Percentiles rank a stretch among this genome's conserved stretches.
phyloP scores from a whole-genome alignment of 2,797 vertebrate species.

The Sebastes vulpes region DNA sequence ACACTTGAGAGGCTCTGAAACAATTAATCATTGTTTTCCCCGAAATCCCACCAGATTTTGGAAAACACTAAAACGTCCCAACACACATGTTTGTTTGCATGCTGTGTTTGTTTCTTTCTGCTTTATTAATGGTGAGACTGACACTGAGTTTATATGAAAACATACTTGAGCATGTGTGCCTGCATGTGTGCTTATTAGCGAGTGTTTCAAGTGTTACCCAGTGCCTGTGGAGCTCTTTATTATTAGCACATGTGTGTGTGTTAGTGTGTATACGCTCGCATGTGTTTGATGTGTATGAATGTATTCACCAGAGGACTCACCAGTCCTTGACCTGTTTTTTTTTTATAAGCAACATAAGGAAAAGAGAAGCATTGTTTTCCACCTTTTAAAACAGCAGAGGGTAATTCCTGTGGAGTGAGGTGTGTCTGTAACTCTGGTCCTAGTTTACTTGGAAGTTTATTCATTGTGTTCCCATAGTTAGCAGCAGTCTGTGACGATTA shows the following conservation, averaged over 20 bases:
- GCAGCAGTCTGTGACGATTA: conserved; percentile 37
- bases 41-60: conserved; percentile 44
- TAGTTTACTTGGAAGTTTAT: conserved; percentile 55
- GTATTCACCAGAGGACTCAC: conserved; percentile 68
- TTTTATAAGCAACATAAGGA: conserved; percentile 68
- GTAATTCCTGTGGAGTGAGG: conserved; percentile 58
- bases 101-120: conserved; percentile 47
- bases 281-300: conserved; percentile 77
- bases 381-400: conserved; percentile 47
- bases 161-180: conserved; percentile 43
- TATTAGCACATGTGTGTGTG: conserved; percentile 76
- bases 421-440: conserved; percentile 57
- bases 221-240: conserved; percentile 80
- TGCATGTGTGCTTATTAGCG: conserved; percentile 79
- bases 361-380: conserved; percentile 64
- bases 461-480: conserved; percentile 52
- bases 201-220: conserved; percentile 72
- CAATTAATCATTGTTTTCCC: conserved; percentile 56
- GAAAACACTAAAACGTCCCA: conserved; percentile 46
- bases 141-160: conserved; percentile 64
- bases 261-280: conserved; percentile 55
- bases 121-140: conserved; percentile 37
- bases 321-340: conserved; percentile 69
- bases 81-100: conserved; percentile 55
- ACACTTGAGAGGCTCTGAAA: conserved; percentile 46